A percentile compares a stretch with the other conserved stretches of the same genome.
Evolutionary conservation across 2,113 vertebrate genomes (phyloP).

Genomic region (Piaya cayana): DNA sequence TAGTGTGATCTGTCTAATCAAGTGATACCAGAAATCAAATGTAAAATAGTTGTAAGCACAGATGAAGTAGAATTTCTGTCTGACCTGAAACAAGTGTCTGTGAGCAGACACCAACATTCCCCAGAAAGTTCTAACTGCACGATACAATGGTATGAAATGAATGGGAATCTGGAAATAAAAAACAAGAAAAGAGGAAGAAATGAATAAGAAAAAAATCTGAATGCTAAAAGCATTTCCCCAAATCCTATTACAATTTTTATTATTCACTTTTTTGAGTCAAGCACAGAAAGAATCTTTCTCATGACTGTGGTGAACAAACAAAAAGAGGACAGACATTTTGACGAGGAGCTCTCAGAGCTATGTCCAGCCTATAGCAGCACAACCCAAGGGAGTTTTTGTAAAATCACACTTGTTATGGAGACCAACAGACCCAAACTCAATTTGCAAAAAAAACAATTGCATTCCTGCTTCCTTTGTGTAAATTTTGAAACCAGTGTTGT

Average conservation of each 20-base stretch:
- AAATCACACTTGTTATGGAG: neutral
- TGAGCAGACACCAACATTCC: neutral
- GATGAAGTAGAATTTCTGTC: neutral
- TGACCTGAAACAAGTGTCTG: neutral
- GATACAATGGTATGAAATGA: neutral
- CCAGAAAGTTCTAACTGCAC: neutral
- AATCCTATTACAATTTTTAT: neutral
- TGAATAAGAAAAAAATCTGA: neutral
- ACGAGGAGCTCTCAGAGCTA: neutral
- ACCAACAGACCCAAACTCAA: neutral
- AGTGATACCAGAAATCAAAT: neutral
- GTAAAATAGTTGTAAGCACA: neutral
- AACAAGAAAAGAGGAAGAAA: neutral
- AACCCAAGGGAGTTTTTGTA: neutral
- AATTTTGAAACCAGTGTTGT: neutral
- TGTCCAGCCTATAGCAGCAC: rapidly evolving
- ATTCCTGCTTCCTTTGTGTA: neutral
- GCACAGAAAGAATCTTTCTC: neutral
- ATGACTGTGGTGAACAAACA: neutral
- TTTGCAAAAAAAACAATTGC: neutral
- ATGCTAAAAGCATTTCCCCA: neutral
- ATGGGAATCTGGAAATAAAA: neutral
- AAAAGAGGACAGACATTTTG: neutral
- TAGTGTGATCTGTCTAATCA: neutral
- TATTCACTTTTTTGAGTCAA: neutral